These are phyloP conservation scores for Dermatemys mawii DNA, from an alignment of 2,113 vertebrate genomes.

Conservation along the genomic window DNA sequence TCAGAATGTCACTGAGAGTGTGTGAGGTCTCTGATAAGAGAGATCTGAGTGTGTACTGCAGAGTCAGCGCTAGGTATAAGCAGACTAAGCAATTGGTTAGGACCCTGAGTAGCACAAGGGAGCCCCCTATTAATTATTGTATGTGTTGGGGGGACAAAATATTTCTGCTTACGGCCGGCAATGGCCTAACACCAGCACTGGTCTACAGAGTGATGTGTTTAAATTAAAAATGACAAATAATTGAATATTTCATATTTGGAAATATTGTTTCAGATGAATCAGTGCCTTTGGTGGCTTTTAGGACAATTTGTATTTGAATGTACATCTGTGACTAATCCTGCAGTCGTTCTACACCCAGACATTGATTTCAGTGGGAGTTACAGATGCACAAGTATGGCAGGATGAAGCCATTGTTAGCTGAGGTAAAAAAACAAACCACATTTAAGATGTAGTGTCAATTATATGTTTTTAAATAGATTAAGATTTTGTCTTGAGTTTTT, in stretches of 20 bases:
- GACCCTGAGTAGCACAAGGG: not conserved
- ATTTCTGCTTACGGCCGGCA: not conserved
- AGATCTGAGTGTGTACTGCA: not conserved
- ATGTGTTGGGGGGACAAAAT: not conserved
- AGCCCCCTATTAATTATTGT: not conserved
- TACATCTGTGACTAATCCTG: not conserved
- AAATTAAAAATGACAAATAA: not conserved
- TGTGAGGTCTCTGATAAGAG: not conserved
- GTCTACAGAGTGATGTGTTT: not conserved
- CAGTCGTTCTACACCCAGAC: not conserved
- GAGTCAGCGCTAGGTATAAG: not conserved
- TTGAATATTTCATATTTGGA: not conserved
- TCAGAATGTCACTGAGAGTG: not conserved
- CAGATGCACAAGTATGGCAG: fast-evolving
- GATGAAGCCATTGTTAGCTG: not conserved
- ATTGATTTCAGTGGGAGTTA: not conserved
- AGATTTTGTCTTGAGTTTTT: not conserved
- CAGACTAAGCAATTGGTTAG: not conserved
- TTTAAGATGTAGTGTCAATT: not conserved
- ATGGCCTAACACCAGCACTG: not conserved
- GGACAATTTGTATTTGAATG: not conserved
- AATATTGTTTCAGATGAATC: not conserved
- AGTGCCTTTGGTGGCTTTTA: not conserved
- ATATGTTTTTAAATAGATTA: not conserved
- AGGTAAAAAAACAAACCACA: not conserved